These are phyloP conservation scores for Drosophila lutescens DNA, from an alignment of 2,888 invertebrate genomes.

Conservation along the genomic window DNA sequence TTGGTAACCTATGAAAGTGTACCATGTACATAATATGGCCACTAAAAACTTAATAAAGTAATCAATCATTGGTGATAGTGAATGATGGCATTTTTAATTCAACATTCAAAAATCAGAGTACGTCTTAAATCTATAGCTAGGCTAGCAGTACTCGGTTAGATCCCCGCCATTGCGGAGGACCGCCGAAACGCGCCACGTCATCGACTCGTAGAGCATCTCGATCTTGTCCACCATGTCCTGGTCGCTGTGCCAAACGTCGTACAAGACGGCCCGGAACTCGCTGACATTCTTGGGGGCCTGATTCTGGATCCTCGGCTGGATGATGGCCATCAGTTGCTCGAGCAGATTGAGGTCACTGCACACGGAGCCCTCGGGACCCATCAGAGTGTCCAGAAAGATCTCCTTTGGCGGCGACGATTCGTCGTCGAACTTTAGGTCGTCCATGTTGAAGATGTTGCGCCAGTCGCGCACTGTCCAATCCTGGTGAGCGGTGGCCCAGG, in stretches of 20 bases:
- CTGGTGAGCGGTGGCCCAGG: conserved; percentile 61
- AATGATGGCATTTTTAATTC: conserved; percentile 8
- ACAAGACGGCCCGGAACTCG: conserved; percentile 58
- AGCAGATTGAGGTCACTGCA: conserved; percentile 60
- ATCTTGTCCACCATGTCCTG: conserved; percentile 56
- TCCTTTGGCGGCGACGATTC: conserved; percentile 46
- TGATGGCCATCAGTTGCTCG: conserved; percentile 64
- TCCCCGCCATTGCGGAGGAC: conserved; percentile 54
- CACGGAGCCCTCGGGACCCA: conserved; percentile 52
- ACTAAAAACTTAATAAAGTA: conserved; percentile 1
- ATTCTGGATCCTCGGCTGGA: conserved; percentile 54
- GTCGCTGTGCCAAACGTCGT: conserved; percentile 69
- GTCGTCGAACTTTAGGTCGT: conserved; percentile 46
- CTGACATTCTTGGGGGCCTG: conserved; percentile 53
- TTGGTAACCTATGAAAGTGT: not conserved
- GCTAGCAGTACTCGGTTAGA: conserved; percentile 36
- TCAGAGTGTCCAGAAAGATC: conserved; percentile 61
- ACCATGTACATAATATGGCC: conserved; percentile 13
- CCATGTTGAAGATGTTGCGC: conserved; percentile 73
- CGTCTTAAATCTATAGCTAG: not conserved
- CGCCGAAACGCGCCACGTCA: conserved; percentile 56
- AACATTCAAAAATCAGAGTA: conserved; percentile 1
- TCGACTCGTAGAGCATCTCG: conserved; percentile 60
- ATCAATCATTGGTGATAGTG: not conserved
- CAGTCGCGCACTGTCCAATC: conserved; percentile 63